Percentiles rank a stretch among this genome's conserved stretches.
Conservation (phyloP, 2,888 invertebrate species). For the Caenorhabditis macrosperma region DNA sequence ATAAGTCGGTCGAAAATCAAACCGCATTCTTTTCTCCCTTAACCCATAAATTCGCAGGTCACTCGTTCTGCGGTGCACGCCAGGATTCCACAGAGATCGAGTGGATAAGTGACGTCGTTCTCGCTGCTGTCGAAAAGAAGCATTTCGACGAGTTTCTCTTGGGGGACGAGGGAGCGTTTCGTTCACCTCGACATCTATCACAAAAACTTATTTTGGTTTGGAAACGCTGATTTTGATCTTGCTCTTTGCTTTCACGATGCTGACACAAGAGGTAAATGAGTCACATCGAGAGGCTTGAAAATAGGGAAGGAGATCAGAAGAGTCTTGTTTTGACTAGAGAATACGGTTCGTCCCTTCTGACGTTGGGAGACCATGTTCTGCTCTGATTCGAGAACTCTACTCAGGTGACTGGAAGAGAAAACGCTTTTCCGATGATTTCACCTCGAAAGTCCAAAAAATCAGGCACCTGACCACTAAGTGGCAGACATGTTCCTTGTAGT, state of each 20-base stretch:
- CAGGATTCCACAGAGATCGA: conserved; percentile 33
- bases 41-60: conserved; percentile 49
- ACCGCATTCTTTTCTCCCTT: neutral
- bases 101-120: conserved; percentile 37
- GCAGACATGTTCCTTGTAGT: conserved; percentile 42
- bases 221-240: neutral
- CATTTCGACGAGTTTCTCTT: neutral
- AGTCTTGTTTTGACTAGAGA: neutral
- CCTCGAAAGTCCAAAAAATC: conserved; percentile 11
- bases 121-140: too few relatives aligned
- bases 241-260: conserved; percentile 2
- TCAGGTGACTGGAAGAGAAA: neutral
- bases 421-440: neutral
- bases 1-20: too few relatives aligned
- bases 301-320: neutral
- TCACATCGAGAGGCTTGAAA: neutral
- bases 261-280: neutral
- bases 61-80: conserved; percentile 31
- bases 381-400: neutral
- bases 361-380: neutral
- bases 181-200: neutral
- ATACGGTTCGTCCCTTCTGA: neutral
- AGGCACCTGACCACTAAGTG: conserved; percentile 16
- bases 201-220: too few relatives aligned
- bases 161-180: neutral